A percentile compares a stretch with the other conserved stretches of the same genome.
Conservation (phyloP, 1,140 invertebrate species). For the Drosophila willistoni region DNA sequence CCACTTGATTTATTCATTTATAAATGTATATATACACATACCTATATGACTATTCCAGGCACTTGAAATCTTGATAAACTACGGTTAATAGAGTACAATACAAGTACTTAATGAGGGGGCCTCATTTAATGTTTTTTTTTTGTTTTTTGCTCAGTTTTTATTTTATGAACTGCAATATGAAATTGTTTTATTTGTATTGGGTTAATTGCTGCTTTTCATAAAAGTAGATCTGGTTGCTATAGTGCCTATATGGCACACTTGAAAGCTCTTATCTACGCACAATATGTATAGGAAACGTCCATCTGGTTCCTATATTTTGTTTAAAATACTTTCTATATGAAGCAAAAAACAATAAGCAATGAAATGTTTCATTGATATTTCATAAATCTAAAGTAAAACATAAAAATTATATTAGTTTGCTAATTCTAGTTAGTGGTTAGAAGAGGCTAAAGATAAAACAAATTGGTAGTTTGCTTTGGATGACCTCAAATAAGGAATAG, state of each 20-base stretch:
- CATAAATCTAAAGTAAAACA: no score
- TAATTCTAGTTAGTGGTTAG: no score
- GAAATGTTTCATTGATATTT: no score
- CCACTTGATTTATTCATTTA: slow-evolving; percentile 58
- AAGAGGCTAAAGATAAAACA: no score
- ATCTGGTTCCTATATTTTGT: no score
- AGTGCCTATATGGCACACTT: slow-evolving; percentile 8
- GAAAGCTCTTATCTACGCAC: slow-evolving; percentile 5
- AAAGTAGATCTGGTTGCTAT: slow-evolving; percentile 9
- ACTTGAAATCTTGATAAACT: slow-evolving; percentile 9
- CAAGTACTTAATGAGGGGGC: slow-evolving; percentile 10
- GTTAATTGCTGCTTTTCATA: slow-evolving; percentile 19
- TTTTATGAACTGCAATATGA: slow-evolving; percentile 7
- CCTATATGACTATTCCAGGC: slow-evolving; percentile 3
- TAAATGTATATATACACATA: slow-evolving; percentile 1
- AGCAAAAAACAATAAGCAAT: no score
- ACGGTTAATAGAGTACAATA: slow-evolving; percentile 15
- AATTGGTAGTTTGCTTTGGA: no score
- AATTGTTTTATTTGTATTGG: slow-evolving; percentile 14
- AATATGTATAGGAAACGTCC: neutral
- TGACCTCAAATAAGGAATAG: no score
- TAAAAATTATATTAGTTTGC: no score
- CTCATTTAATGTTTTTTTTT: slow-evolving; percentile 18
- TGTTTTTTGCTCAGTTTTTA: neutral
- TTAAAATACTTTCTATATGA: no score